Percentiles rank a stretch among this genome's conserved stretches.
Evolutionary conservation across 2,797 vertebrate genomes (phyloP).

Genomic region (Ispidina picta): DNA sequence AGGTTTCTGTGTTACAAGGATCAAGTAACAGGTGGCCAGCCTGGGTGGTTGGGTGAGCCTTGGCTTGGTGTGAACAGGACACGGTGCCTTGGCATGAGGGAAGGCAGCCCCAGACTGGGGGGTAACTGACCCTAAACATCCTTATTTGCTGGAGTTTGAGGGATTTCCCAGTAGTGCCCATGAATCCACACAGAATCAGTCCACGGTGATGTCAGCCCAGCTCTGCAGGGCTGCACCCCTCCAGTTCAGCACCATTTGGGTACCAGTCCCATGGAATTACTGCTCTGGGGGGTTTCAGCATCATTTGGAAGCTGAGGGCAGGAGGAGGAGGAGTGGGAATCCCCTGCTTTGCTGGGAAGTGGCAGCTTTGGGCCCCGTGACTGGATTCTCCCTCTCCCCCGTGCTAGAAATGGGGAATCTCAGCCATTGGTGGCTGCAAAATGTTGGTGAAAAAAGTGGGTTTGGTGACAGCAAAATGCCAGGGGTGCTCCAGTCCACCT

Average conservation of each 20-base stretch:
- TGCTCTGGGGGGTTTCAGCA: not conserved
- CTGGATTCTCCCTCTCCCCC: slow-evolving; percentile 35
- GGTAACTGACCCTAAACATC: not conserved
- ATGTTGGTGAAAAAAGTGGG: not conserved
- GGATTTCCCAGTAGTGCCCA: fast-evolving
- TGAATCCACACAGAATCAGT: fast-evolving
- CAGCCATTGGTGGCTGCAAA: not conserved
- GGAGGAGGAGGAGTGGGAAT: not conserved
- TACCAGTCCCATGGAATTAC: fast-evolving
- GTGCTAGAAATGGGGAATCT: slow-evolving; percentile 39
- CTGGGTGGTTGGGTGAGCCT: not conserved
- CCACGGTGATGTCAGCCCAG: not conserved
- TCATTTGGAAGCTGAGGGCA: not conserved
- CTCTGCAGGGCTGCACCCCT: not conserved
- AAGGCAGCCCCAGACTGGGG: not conserved
- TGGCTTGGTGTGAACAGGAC: not conserved
- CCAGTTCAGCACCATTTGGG: not conserved
- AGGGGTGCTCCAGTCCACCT: not conserved
- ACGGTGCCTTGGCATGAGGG: not conserved
- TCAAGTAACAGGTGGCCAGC: not conserved
- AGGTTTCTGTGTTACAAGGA: fast-evolving
- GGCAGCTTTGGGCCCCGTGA: not conserved
- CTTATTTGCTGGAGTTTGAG: not conserved
- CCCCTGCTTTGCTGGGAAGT: not conserved
- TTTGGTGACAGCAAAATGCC: not conserved